Base-by-base conservation (phyloP, 30 jellyfish, hydroid and myxozoan genomes). In the Hydractinia echinata region DNA sequence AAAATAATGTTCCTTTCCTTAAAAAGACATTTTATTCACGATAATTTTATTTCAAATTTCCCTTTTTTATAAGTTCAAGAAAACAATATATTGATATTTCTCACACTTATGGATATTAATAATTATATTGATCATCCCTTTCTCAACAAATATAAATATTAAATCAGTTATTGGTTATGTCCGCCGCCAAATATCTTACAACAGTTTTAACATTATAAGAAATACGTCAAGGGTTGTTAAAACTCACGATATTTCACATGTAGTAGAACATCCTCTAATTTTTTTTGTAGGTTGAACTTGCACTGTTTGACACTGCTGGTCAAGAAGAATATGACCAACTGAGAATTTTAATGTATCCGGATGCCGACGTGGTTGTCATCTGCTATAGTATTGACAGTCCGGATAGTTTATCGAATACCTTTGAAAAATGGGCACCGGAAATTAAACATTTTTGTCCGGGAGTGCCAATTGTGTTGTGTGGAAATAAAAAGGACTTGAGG, bases 381-480 rank as follows among this genome's bases (percentile, higher is more conserved):
- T 95, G 99, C 61, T 95, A 85, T 84, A 91, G 99, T 9, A 89
- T 95, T 44, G 97, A 89, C 54, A 87, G 94, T 50, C 97, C 97
- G 5, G 99, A 95, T 79, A 84, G 96, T 18, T 78, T 95, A 76
- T 88, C 76, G 87, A 95, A 95, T 87, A 85, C 88, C 62, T 89
- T 96, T 13, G 98, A 95, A 90, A 95, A 95, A 87, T 95, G 99
- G 99, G 86, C 97, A 76, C 99, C 99, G 13, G 99, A 95, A 81
- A 96, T 95, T 83, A 95, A 89, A 84, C 97, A 95, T 72, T 95
- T 89, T 77, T 95, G 99, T 86, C 97, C 99, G 20, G 95, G 95
- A 82, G 97, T 95, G 53, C 99, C 99, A 0, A 89, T 95, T n/a
- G 81, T 95, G 67, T 88, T 95, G 73, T 95, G 96, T 58, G 99